These are phyloP conservation scores for Sclerodermus sp. DNA, from an alignment of 2,888 invertebrate species.

Conservation along the genomic window DNA sequence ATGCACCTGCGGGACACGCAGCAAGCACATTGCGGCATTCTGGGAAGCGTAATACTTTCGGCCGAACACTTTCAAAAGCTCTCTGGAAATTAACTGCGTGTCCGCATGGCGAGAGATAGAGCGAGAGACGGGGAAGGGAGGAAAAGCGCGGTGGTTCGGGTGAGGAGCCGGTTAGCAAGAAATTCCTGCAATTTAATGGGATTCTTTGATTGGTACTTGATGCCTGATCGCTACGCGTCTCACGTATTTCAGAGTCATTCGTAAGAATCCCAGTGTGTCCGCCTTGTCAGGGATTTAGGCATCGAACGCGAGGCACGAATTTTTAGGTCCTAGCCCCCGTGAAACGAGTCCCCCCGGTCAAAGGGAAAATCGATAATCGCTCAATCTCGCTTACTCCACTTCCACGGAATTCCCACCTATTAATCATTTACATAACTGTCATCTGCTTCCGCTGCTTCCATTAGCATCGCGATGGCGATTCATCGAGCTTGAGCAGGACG, in stretches of 20 bases:
- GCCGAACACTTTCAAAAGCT: constrained; percentile 25
- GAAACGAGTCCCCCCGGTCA: too few species aligned
- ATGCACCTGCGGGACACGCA: neutral
- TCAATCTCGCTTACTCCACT: too few species aligned
- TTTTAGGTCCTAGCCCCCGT: too few species aligned
- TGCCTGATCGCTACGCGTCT: constrained; percentile 46
- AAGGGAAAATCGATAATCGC: too few species aligned
- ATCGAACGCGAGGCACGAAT: too few species aligned
- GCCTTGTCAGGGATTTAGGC: constrained; percentile 26
- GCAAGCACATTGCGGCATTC: neutral
- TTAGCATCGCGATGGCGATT: too few species aligned
- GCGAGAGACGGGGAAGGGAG: constrained; percentile 11
- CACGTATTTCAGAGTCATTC: constrained; percentile 45
- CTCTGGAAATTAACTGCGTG: constrained; percentile 24
- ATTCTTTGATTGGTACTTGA: constrained; percentile 55
- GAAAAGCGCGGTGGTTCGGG: constrained; percentile 15
- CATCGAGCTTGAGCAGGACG: too few species aligned
- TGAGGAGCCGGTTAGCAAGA: constrained; percentile 46
- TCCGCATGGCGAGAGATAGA: constrained; percentile 8
- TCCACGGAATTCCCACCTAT: too few species aligned
- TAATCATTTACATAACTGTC: too few species aligned
- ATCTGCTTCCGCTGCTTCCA: too few species aligned
- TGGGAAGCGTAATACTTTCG: constrained; percentile 13
- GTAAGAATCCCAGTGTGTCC: constrained; percentile 40
- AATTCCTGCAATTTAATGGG: constrained; percentile 55